Percentiles rank a stretch among this genome's conserved stretches.
These are phyloP conservation scores for Pluvialis apricaria DNA, from an alignment of 2,113 vertebrate genomes.

Conservation along the genomic window DNA sequence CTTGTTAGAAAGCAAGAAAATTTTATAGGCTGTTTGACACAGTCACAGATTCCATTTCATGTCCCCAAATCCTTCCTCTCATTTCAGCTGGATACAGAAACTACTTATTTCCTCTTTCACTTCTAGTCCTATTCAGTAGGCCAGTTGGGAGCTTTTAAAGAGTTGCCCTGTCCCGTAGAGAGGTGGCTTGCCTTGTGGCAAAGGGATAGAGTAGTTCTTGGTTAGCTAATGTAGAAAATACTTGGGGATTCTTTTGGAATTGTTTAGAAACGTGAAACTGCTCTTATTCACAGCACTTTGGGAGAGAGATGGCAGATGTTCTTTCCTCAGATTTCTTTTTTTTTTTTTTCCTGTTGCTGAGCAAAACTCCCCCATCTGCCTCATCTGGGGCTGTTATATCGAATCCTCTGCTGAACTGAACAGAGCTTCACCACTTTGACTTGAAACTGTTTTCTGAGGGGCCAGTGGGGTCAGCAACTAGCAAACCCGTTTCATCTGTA, in stretches of 20 bases:
- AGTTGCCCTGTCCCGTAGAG: background rate
- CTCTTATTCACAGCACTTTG: background rate
- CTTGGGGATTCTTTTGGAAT: background rate
- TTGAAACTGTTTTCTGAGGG: background rate
- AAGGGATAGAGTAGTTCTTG: background rate
- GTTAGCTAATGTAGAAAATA: background rate
- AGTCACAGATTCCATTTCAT: background rate
- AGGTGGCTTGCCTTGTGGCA: background rate
- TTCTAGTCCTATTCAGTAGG: background rate
- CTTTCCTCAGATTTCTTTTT: background rate
- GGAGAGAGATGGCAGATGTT: background rate
- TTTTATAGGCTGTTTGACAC: background rate
- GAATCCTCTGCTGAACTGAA: background rate
- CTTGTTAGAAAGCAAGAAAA: background rate
- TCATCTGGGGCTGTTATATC: background rate
- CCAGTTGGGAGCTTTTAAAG: background rate
- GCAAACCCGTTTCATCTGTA: background rate
- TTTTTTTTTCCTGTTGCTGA: background rate
- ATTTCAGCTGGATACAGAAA: constrained; percentile 29
- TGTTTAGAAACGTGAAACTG: background rate
- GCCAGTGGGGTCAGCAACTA: background rate
- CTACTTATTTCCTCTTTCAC: background rate
- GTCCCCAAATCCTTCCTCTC: constrained; percentile 35
- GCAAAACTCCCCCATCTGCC: background rate
- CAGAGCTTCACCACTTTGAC: background rate